Evolutionary conservation across 2,797 vertebrate genomes (phyloP), one percentile per base, ranked within the genome.

Genomic region (Anguilla marmorata): DNA sequence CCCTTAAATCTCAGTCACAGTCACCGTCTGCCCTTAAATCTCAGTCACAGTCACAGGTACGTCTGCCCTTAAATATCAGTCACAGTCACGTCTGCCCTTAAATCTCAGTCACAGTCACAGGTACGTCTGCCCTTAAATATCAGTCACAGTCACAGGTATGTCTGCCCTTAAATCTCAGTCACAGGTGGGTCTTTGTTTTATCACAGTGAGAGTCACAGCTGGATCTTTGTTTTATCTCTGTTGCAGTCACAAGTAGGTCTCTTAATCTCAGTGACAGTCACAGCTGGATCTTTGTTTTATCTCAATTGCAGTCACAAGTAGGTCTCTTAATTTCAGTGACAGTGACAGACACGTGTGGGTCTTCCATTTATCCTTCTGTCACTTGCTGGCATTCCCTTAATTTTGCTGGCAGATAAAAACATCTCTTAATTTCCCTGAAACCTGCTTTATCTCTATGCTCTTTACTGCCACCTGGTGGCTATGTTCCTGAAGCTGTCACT

Each of bases 381-480:
- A 69, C n/a, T 27, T 69, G n/a, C 63, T 69, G n/a, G n/a, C 63
- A 24, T 27, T 69, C 24, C 24, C 24, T 69, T n/a, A 27, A 69
- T 69, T 69, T 69, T 69, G 14, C 63, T 27, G 63, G 3, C n/a
- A 69, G n/a, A n/a, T 27, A 69, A n/a, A 69, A 69, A 69, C n/a
- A 66, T 66, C 60, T 66, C 21, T 66, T 58, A 21, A 58, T 33
- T n/a, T 72, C 27, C 45, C 24, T 86, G 37, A 45, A 27, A 66
- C 30, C 37, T 24, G n/a, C 21, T 50, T 58, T 14, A 11, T 56
- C 56, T 54, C 7, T 27, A 60, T 48, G 12, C 33, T 76, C 83
- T 85, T 85, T 82, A 48, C 52, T 80, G 63, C 87, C 87, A 84
- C 83, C 87, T 85, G 85, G 87, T 88, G 87, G 87, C 30, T 14